Evolutionary conservation across 2,797 vertebrate species (phyloP), one percentile per base, ranked within the genome.

Genomic region (Microctenopoma lineatum): DNA sequence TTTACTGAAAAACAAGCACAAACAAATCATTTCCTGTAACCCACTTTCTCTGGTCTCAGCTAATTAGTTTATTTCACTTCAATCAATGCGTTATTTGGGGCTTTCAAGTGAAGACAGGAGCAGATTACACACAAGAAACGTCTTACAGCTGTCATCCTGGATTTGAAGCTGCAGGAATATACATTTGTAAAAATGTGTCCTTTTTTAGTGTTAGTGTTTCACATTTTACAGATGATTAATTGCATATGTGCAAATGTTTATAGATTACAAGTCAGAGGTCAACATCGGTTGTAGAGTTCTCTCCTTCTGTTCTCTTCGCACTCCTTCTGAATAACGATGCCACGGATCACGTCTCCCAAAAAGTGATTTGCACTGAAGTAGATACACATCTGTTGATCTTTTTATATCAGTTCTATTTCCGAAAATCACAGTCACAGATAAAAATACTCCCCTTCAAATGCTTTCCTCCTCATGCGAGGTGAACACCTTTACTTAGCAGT

Each of bases 401-500:
- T 60, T 66, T 41, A 52, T 32, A 34, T 21, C 41, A 36, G 15
- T 4, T 51, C 29, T 7, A 3, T 48, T 71, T 63, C 18, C 39
- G 36, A 53, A 73, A 63, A n/a, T 45, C 15, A n/a, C 11, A 44
- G 21, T 32, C 39, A 0, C 15, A 64, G 41, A 65, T 25, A 66
- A 70, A 66, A 48, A 42, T 34, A 13, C 13, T 34, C 14, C 39
- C 39, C 16, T 25, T 72, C 47, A 60, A 68, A 80, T 50, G 75
- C 59, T 59, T 66, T 56, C 45, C 54, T 70, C 53, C 68, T 73
- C 60, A 3, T 32, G 68, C 53, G 57, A 59, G 72, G 45, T 59
- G 50, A 62, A 70, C 71, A 69, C 71, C 77, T 75, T 83, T 66
- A 70, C 62, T 61, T 67, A 63, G 76, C 63, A 77, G 69, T 36